phyloP scores from a whole-genome alignment of 1,140 invertebrate genomes.

The Conopomorpha cramerella region DNA sequence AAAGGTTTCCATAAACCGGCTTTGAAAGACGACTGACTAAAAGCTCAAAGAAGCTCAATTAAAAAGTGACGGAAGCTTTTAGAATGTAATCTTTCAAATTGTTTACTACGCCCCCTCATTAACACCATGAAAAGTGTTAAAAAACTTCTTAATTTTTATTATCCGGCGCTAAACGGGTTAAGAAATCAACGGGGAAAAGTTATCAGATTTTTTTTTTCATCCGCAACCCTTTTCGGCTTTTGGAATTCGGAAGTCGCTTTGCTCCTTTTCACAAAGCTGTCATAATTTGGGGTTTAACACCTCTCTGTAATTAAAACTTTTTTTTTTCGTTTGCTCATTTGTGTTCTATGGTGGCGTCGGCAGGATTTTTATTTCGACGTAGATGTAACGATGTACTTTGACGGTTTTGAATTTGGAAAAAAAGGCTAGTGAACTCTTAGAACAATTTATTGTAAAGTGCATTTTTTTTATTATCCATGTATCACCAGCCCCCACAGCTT shows the following conservation, averaged over 20 bases:
- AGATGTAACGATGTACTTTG: too few species aligned
- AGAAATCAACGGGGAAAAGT: conserved; percentile 49
- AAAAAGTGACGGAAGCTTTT: conserved; percentile 59
- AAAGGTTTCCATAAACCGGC: too few species aligned
- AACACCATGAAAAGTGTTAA: conserved; percentile 52
- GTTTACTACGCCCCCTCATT: conserved; percentile 58
- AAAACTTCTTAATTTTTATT: conserved; percentile 61
- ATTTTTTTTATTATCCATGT: too few species aligned
- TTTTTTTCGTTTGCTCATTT: too few species aligned
- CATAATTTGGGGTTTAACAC: conserved; percentile 14
- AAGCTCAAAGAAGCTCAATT: conserved; percentile 61
- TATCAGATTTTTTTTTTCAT: conserved; percentile 45
- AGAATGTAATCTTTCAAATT: conserved; percentile 60
- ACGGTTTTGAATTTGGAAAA: too few species aligned
- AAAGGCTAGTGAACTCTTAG: too few species aligned
- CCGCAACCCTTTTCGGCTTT: conserved; percentile 33
- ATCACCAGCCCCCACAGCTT: too few species aligned
- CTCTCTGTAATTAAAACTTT: too few species aligned
- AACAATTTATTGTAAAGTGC: too few species aligned
- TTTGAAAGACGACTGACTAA: too few species aligned
- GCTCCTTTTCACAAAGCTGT: conserved; percentile 17
- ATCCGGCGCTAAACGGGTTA: conserved; percentile 55
- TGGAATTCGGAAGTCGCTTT: conserved; percentile 36
- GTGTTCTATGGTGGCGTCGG: too few species aligned
- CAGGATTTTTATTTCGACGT: too few species aligned